phyloP scores from a whole-genome alignment of 2,888 invertebrate genomes.

The Agelastica alni region DNA sequence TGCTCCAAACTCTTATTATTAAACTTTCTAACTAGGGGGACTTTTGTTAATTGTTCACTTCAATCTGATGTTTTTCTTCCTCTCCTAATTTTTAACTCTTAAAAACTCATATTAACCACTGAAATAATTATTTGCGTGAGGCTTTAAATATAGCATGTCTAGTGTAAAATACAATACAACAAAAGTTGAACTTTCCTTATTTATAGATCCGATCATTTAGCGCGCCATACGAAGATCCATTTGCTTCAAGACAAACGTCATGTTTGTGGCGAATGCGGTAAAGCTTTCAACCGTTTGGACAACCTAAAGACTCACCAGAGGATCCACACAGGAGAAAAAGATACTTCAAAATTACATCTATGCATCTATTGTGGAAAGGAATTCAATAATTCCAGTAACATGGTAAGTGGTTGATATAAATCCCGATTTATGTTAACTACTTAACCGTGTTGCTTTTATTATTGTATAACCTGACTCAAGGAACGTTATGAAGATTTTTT shows the following conservation, averaged over 20 bases:
- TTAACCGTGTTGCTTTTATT: constrained; percentile 34
- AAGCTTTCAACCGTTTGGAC: constrained; percentile 63
- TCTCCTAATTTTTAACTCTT: too few relatives aligned
- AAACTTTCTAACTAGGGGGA: too few relatives aligned
- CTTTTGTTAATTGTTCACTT: too few relatives aligned
- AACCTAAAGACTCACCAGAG: constrained; percentile 55
- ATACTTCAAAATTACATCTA: constrained; percentile 53
- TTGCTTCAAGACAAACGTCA: constrained; percentile 55
- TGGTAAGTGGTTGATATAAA: constrained; percentile 48
- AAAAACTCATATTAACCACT: too few relatives aligned
- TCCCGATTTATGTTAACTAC: constrained; percentile 32
- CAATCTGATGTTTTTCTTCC: too few relatives aligned
- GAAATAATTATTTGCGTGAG: too few relatives aligned
- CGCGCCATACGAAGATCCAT: constrained; percentile 68
- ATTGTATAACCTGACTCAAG: constrained; percentile 24
- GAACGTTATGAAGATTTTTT: background rate
- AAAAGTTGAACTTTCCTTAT: too few relatives aligned
- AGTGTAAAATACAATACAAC: too few relatives aligned
- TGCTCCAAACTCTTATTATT: too few relatives aligned
- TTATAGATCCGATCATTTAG: constrained; percentile 65
- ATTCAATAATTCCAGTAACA: constrained; percentile 58
- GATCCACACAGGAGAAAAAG: constrained; percentile 54
- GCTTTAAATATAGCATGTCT: too few relatives aligned
- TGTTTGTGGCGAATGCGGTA: constrained; percentile 67
- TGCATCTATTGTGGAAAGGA: constrained; percentile 58